Evolutionary conservation across 2,888 invertebrate genomes (phyloP), one percentile per base, ranked within the genome.

Genomic region (Argyresthia albistria): DNA sequence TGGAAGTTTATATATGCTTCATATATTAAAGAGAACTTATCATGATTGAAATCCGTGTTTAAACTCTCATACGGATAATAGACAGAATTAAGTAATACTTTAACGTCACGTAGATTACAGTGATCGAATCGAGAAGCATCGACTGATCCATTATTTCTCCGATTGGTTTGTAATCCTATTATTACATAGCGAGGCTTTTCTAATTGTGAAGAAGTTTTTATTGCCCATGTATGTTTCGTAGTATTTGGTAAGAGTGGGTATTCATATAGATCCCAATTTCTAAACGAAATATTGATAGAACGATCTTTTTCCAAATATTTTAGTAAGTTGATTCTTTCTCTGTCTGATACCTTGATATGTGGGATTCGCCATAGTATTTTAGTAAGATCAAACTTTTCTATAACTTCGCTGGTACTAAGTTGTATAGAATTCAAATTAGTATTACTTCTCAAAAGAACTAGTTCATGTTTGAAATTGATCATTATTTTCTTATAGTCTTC

Each of bases 151-250:
- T 60, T 54, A 58, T 65, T 66, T 61, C 70, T 73, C 57, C 65
- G 58, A 52, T 65, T 58, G 12, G 69, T 75, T 64, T 79, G 76
- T 47, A 76, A 65, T 10, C 63, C 73, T 15, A 76, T 43, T 46
- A 78, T 67, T 14, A 77, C 55, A 57, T 59, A 78, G 50, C 73
- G 55, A 1, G 74, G 74, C 59, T 70, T 73, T 60, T 76, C 74
- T 43, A 73, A 54, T 52, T 65, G 63, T 11, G 59, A 59, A 10
- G 66, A 56, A 16, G 71, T 70, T 58, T 67, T 68, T 9, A 70
- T 57, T 9, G 63, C 56, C 73, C 72, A 70, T 14, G 62, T 56
- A 55, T 69, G 62, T 57, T 69, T 63, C 50, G 54, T 57, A 14
- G 68, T 64, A 52, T 53, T 55, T 7, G 67, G 73, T 54, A 77